Percentiles rank a stretch among this genome's conserved stretches.
These are phyloP conservation scores for Ellobius talpinus DNA, from an alignment of 2,113 vertebrate species.

Conservation along the genomic window DNA sequence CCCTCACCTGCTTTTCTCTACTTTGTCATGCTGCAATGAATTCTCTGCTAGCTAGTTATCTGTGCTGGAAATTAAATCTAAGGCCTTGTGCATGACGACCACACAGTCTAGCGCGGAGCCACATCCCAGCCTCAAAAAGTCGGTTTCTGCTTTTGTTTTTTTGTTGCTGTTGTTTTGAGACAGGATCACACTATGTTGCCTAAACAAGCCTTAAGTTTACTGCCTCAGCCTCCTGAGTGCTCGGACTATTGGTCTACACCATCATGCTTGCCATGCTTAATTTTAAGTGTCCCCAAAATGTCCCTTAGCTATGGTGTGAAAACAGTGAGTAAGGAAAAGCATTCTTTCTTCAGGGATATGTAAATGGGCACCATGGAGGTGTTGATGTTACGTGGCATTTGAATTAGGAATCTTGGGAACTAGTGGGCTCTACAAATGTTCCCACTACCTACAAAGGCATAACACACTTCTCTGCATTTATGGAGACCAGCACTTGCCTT, in stretches of 20 bases:
- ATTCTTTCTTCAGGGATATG: conserved; percentile 1
- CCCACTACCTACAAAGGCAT: not conserved
- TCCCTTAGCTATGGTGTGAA: not conserved
- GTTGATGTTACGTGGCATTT: not conserved
- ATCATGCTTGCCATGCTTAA: not conserved
- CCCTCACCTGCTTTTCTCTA: not conserved
- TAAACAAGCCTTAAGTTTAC: not conserved
- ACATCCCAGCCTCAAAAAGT: not conserved
- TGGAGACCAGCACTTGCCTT: conserved; percentile 5
- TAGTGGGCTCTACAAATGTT: not conserved
- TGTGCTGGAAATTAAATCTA: not conserved
- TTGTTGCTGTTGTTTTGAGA: not conserved
- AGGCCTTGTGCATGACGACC: not conserved
- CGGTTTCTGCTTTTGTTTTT: not conserved
- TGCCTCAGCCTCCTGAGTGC: not conserved
- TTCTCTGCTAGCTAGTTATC: not conserved
- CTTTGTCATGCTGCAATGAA: conserved; percentile 40
- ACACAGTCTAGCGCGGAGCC: not conserved
- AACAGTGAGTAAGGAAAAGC: not conserved
- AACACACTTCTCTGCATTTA: not conserved
- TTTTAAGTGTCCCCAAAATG: conserved; percentile 1
- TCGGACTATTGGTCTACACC: not conserved
- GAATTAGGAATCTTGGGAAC: not conserved
- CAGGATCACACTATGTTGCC: not conserved
- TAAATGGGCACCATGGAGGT: not conserved